These are phyloP conservation scores for Lagria hirta DNA, from an alignment of 2,888 invertebrate species.

Conservation along the genomic window DNA sequence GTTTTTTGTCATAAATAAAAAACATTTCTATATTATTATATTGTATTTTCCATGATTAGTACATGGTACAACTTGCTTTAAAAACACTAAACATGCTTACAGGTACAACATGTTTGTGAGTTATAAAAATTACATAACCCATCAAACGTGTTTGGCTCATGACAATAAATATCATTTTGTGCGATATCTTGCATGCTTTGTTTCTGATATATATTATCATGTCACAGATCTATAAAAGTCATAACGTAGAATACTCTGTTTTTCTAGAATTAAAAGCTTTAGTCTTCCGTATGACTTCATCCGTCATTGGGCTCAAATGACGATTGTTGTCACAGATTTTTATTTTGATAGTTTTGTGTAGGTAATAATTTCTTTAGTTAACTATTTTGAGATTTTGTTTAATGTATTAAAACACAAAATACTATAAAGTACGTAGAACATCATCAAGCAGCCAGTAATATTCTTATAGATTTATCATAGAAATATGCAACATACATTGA, in stretches of 20 bases:
- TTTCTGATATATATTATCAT: conserved; percentile 12
- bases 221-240: conserved; percentile 14
- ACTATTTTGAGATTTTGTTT: conserved; percentile 2
- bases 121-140: conserved; percentile 8
- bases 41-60: conserved; percentile 18
- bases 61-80: conserved; percentile 24
- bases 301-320: conserved; percentile 40
- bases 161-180: conserved; percentile 15
- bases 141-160: conserved; percentile 6
- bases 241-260: too few relatives aligned
- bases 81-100: conserved; percentile 28
- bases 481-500: conserved; percentile 9
- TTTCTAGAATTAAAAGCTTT: conserved; percentile 44
- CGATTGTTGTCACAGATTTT: conserved; percentile 23
- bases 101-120: conserved; percentile 20
- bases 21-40: too few relatives aligned
- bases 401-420: conserved; percentile 6
- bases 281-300: conserved; percentile 39
- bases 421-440: conserved; percentile 10
- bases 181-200: conserved; percentile 3
- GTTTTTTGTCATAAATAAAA: too few relatives aligned
- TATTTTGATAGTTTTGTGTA: not conserved
- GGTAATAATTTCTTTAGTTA: not conserved
- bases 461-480: conserved; percentile 5
- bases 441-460: conserved; percentile 11